Evolutionary conservation across 2,888 invertebrate genomes (phyloP).

Genomic region (Tinea pellionella): DNA sequence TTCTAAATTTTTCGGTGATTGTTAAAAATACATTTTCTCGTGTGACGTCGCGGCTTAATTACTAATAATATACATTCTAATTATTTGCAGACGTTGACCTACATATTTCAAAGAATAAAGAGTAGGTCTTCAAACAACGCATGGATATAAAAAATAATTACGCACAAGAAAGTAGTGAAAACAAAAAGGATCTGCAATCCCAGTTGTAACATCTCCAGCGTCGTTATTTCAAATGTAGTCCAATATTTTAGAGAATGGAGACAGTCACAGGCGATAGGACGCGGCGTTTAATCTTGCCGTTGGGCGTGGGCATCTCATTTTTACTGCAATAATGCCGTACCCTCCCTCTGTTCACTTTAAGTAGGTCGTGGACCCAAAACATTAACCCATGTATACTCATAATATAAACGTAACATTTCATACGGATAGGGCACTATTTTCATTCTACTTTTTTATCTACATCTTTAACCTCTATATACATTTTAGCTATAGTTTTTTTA

Average conservation of each 20-base stretch:
- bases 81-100: too few relatives aligned
- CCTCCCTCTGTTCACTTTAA: not conserved
- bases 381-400: conserved; percentile 7
- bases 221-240: conserved; percentile 25
- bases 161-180: not conserved
- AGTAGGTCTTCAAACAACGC: not conserved
- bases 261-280: conserved; percentile 31
- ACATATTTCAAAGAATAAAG: not conserved
- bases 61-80: too few relatives aligned
- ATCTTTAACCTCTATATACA: not conserved
- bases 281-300: conserved; percentile 39
- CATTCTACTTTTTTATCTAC: not conserved
- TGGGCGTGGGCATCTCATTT: conserved; percentile 36
- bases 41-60: too few relatives aligned
- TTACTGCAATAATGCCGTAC: conserved; percentile 21
- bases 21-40: too few relatives aligned
- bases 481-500: too few relatives aligned
- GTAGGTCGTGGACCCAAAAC: conserved; percentile 10
- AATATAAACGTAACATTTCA: not conserved
- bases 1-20: too few relatives aligned
- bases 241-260: conserved; percentile 40
- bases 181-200: not conserved
- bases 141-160: not conserved
- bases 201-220: conserved; percentile 5
- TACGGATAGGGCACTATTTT: not conserved